Conservation (phyloP, 2,888 invertebrate genomes). For the Cepaea hortensis region DNA sequence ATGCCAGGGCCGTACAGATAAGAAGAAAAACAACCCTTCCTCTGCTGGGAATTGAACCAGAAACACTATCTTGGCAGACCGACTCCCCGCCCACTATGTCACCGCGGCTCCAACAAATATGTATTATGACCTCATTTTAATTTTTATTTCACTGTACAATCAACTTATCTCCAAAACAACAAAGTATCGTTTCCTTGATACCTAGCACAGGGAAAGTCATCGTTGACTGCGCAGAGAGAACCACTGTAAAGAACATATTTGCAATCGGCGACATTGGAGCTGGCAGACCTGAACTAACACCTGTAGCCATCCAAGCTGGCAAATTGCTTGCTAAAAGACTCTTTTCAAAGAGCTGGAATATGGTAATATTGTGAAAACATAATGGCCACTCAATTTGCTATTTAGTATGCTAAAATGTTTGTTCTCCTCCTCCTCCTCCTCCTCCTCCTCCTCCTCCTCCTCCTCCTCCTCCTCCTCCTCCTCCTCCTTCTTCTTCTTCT, state of each 20-base stretch:
- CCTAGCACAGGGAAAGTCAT: constrained; percentile 72
- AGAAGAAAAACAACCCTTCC: no score
- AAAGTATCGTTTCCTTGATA: background rate
- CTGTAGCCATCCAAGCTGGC: constrained; percentile 87
- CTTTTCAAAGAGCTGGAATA: constrained; percentile 53
- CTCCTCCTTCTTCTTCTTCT: no score
- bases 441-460: no score
- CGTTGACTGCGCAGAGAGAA: constrained; percentile 84
- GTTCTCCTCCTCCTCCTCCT: background rate
- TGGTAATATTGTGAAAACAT: background rate
- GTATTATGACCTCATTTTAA: no score
- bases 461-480: no score
- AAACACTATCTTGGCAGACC: no score
- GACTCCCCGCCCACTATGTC: no score
- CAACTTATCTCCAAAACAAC: no score
- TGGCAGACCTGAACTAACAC: constrained; percentile 90
- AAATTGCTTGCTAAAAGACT: constrained; percentile 85
- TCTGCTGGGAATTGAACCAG: no score
- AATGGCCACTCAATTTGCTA: background rate
- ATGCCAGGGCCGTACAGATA: no score
- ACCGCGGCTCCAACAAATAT: no score
- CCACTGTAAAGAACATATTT: constrained; percentile 90
- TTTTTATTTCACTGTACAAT: no score
- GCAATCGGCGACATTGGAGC: constrained; percentile 91
- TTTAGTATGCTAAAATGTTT: background rate